Percentiles rank a stretch among this genome's conserved stretches.
Evolutionary conservation across 2,113 vertebrate species (phyloP).

Genomic region (Emydura subglobosa): DNA sequence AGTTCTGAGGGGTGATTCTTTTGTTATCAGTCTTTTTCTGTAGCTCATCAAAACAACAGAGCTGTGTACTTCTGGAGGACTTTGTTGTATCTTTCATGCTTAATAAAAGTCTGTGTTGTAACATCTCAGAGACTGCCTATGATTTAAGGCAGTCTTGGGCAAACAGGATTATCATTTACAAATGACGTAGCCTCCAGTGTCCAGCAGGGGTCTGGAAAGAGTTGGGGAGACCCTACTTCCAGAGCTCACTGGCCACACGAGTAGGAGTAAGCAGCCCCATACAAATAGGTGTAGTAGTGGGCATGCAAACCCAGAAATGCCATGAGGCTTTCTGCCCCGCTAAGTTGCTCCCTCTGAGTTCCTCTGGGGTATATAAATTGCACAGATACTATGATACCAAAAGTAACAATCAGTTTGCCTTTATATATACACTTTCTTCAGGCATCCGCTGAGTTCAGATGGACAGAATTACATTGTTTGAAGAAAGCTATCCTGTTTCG

Average conservation of each 20-base stretch:
- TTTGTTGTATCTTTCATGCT: neutral
- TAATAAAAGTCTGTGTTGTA: neutral
- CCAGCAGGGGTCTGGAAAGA: neutral
- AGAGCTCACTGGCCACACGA: neutral
- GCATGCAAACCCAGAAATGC: neutral
- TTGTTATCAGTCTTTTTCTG: neutral
- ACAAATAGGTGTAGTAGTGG: neutral
- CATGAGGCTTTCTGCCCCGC: neutral
- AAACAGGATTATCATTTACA: neutral
- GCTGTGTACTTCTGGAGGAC: rapidly evolving
- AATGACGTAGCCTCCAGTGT: neutral
- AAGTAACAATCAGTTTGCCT: neutral
- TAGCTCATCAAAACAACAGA: neutral
- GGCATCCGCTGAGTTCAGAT: neutral
- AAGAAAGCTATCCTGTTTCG: neutral
- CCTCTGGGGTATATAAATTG: neutral
- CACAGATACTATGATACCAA: neutral
- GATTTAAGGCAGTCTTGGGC: neutral
- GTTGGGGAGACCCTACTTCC: neutral
- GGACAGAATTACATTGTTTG: neutral
- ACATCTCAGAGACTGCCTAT: neutral
- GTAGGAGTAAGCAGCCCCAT: neutral
- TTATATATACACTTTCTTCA: neutral
- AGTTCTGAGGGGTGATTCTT: neutral
- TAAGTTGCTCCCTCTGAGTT: neutral